These are phyloP conservation scores for Itoplectis maculator DNA, from an alignment of 2,888 invertebrate species.

Conservation along the genomic window DNA sequence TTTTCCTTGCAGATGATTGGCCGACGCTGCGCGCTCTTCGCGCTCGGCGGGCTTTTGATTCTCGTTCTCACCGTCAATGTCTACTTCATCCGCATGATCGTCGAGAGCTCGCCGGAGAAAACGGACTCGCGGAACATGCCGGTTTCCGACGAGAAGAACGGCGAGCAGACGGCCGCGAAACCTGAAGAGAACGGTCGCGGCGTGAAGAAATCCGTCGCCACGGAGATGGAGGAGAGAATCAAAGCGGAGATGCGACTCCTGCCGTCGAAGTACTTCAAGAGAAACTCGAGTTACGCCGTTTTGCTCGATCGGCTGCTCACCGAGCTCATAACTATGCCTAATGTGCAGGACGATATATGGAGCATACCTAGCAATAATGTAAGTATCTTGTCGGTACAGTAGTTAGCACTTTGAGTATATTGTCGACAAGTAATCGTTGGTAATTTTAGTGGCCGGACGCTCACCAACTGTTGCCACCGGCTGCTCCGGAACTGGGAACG, in stretches of 20 bases:
- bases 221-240: constrained; percentile 74
- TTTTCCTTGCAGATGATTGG: constrained; percentile 81
- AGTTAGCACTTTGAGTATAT: not conserved
- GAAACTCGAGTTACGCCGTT: constrained; percentile 76
- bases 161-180: constrained; percentile 65
- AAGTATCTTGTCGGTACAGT: constrained; percentile 56
- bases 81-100: constrained; percentile 83
- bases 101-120: constrained; percentile 80
- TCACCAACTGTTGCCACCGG: constrained; percentile 79
- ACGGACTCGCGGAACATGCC: constrained; percentile 71
- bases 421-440: no score
- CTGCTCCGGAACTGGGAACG: constrained; percentile 86
- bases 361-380: constrained; percentile 80
- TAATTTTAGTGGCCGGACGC: constrained; percentile 79
- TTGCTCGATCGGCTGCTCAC: constrained; percentile 76
- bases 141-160: constrained; percentile 70
- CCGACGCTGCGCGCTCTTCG: constrained; percentile 80
- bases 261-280: constrained; percentile 79
- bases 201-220: constrained; percentile 69
- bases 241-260: constrained; percentile 76
- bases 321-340: constrained; percentile 76
- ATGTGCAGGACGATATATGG: constrained; percentile 78
- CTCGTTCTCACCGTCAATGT: constrained; percentile 82
- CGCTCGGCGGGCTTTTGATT: constrained; percentile 81
- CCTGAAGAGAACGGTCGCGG: constrained; percentile 65